Conservation (phyloP, 2,113 vertebrate species). For the Pseudorasbora parva region DNA sequence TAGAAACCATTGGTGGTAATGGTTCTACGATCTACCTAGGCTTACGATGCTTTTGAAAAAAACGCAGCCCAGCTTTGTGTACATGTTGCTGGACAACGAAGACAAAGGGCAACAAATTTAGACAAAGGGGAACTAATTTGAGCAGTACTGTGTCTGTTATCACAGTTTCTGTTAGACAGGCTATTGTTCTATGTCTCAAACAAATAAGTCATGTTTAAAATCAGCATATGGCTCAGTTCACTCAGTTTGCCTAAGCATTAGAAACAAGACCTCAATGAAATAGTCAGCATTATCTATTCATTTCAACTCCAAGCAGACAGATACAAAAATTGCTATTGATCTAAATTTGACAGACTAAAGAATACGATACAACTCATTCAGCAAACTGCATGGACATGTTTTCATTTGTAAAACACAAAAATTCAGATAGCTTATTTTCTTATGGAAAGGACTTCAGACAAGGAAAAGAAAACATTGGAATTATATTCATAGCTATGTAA, state of each 20-base stretch:
- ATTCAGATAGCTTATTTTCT: conserved; percentile 47
- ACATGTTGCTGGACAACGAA: conserved; percentile 8
- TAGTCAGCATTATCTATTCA: background rate
- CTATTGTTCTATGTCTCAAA: background rate
- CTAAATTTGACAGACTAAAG: background rate
- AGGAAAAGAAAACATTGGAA: conserved; percentile 53
- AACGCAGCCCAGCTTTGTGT: background rate
- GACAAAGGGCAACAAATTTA: background rate
- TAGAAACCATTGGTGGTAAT: no score
- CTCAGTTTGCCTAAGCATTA: background rate
- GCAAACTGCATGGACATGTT: conserved; percentile 23
- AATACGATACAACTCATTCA: conserved; percentile 21
- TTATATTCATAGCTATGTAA: conserved; percentile 54
- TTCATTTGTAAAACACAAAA: conserved; percentile 44
- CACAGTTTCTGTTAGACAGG: background rate
- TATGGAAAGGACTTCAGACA: conserved; percentile 42
- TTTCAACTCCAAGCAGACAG: background rate
- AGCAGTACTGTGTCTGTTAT: background rate
- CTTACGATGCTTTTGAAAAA: no score
- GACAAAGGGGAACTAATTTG: background rate
- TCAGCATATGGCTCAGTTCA: background rate
- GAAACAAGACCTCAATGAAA: background rate
- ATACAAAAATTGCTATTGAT: background rate
- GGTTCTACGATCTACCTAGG: no score
- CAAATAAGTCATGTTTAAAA: background rate